Evolutionary conservation across 2,797 vertebrate genomes (phyloP), one percentile per base, ranked within the genome.

Genomic region (Lacerta viridis): DNA sequence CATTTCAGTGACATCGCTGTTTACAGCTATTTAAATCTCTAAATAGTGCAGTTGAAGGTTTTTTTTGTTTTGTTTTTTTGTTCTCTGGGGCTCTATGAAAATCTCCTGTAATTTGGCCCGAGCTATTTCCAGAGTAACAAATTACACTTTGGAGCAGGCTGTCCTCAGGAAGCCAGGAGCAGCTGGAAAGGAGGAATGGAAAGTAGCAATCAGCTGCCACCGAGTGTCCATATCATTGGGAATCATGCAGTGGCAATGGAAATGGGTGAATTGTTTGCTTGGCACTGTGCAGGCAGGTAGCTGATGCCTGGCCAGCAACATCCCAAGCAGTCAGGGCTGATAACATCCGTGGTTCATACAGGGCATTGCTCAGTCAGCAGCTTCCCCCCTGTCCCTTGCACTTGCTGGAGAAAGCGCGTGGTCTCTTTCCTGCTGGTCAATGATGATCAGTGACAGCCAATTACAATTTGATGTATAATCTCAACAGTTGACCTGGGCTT

Each of bases 61-160:
- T 43, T 43, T 43, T 41, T 41, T 41, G 4, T 41, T 50, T 50
- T 50, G 11, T 50, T 92, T 93, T 91, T 69, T 18, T 7, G 0
- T 86, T 93, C 89, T 33, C 90, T 87, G 81, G 88, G 77, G 75
- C 84, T 92, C 88, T 11, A 0, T 94, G 80, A 7, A 10, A 91
- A 43, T 23, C 7, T 75, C 36, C 84, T 91, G 29, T 89, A 86
- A 25, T 61, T n/a, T 90, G 39, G 23, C 77, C 46, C 88, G 88
- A 89, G 17, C 0, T 83, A 20, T 80, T 84, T 46, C 46, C 69
- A 74, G 82, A 74, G 83, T 36, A 74, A 72, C 11, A 84, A 84
- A 84, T 39, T 84, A 55, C 55, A 13, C 10, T 75, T 39, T 39
- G 46, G 69, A 39, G 11, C 23, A 11, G 55, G 13, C 46, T 74